Conservation (phyloP, 2,888 invertebrate species). For the Helobdella robusta region DNA sequence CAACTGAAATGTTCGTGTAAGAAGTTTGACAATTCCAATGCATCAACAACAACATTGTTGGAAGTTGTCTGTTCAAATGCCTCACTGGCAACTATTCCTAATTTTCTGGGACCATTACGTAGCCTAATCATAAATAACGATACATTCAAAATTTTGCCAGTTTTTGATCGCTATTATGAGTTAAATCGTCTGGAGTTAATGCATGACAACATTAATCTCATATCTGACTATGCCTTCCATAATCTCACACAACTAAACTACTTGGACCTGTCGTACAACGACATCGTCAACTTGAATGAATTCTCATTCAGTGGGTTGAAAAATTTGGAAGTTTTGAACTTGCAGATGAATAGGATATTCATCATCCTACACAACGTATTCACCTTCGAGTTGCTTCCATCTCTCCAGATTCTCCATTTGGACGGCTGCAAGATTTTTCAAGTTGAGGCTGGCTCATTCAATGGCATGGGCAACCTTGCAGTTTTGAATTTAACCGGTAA, state of each 20-base stretch:
- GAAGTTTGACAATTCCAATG: too few species aligned
- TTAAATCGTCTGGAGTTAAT: too few species aligned
- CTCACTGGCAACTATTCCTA: too few species aligned
- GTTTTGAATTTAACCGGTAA: background rate
- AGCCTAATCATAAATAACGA: too few species aligned
- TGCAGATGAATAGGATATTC: background rate
- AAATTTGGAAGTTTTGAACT: background rate
- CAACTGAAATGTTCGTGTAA: too few species aligned
- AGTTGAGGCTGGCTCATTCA: slow-evolving; percentile 2
- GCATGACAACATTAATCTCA: background rate
- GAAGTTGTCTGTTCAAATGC: too few species aligned
- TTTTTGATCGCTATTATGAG: too few species aligned
- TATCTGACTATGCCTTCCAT: background rate
- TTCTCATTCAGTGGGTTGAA: background rate
- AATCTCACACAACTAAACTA: background rate
- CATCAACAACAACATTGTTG: too few species aligned
- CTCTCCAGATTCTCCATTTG: background rate
- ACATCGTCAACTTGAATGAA: background rate
- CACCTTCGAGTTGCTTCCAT: background rate
- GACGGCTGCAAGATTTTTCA: background rate
- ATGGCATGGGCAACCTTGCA: background rate
- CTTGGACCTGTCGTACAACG: slow-evolving; percentile 10
- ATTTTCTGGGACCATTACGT: too few species aligned
- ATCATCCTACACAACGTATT: background rate
- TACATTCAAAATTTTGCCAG: too few species aligned